Evolutionary conservation across 2,888 invertebrate species (phyloP).

Genomic region (Brachynemurus nebulosus): DNA sequence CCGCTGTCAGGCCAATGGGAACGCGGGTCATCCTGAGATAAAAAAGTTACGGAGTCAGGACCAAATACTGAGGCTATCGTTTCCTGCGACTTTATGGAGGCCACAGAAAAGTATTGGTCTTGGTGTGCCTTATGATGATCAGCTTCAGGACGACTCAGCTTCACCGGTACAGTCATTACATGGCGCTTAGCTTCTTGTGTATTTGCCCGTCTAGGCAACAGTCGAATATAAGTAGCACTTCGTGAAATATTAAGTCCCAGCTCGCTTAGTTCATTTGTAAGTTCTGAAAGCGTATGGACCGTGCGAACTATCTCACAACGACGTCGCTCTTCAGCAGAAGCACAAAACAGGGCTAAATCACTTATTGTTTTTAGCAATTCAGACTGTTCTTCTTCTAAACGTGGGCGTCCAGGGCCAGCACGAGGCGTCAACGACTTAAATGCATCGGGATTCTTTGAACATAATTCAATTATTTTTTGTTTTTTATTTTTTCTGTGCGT

Average conservation of each 20-base stretch:
- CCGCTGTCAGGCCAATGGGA: slow-evolving; percentile 27
- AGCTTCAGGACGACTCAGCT: slow-evolving; percentile 10
- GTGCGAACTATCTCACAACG: slow-evolving; percentile 19
- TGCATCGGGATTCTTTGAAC: too few species aligned
- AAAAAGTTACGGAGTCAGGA: slow-evolving; percentile 19
- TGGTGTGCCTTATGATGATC: too few species aligned
- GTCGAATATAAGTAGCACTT: slow-evolving; percentile 18
- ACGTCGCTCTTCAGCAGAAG: slow-evolving; percentile 21
- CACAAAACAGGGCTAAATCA: slow-evolving; percentile 23
- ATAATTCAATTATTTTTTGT: too few species aligned
- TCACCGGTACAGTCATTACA: slow-evolving; percentile 21
- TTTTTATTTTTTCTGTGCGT: too few species aligned
- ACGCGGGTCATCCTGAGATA: slow-evolving; percentile 26
- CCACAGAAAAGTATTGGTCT: too few species aligned
- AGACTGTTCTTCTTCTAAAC: slow-evolving; percentile 23
- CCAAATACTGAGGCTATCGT: slow-evolving; percentile 18
- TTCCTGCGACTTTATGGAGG: too few species aligned
- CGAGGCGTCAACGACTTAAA: too few species aligned
- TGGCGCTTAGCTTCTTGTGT: slow-evolving; percentile 22
- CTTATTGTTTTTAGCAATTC: slow-evolving; percentile 21
- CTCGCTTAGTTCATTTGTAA: slow-evolving; percentile 14
- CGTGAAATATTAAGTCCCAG: slow-evolving; percentile 17
- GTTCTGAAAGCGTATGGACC: slow-evolving; percentile 12
- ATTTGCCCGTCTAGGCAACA: slow-evolving; percentile 18
- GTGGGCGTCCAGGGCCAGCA: slow-evolving; percentile 21